phyloP scores from a whole-genome alignment of 2,888 invertebrate species.

The Matsumyia berberina region DNA sequence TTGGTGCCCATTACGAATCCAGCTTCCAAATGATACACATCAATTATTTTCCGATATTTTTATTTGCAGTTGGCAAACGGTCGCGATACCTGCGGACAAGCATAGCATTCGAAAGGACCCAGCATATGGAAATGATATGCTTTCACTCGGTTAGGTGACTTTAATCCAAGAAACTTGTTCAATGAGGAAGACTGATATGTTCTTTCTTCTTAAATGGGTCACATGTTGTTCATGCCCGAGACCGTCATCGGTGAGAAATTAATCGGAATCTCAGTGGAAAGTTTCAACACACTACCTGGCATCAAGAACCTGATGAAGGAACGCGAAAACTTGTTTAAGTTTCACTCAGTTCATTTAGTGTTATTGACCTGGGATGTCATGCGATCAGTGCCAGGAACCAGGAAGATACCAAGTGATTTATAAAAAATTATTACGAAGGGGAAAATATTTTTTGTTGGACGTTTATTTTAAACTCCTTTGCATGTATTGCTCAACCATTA shows the following conservation, averaged over 20 bases:
- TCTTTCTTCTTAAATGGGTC: neutral
- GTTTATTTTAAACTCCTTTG: neutral
- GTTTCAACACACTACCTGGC: neutral
- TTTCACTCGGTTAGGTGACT: constrained; percentile 12
- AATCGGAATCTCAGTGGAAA: neutral
- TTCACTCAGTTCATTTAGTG: neutral
- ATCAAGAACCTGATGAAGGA: neutral
- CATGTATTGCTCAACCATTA: neutral
- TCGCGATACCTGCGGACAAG: neutral
- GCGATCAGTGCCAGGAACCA: neutral
- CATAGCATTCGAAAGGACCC: neutral
- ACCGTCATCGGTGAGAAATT: neutral
- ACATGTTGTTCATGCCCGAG: neutral
- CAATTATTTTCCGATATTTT: constrained; percentile 10
- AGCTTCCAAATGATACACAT: constrained; percentile 57
- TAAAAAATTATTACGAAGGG: no score
- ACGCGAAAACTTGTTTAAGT: constrained; percentile 14
- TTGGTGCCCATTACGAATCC: constrained; percentile 45
- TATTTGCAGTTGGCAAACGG: constrained; percentile 4
- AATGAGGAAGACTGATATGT: constrained; percentile 1
- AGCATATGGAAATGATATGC: neutral
- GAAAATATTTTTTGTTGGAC: neutral
- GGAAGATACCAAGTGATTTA: neutral
- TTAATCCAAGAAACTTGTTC: constrained; percentile 15
- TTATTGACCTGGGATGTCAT: neutral